phyloP scores from a whole-genome alignment of 2,113 vertebrate species.

The Probosciger aterrimus region DNA sequence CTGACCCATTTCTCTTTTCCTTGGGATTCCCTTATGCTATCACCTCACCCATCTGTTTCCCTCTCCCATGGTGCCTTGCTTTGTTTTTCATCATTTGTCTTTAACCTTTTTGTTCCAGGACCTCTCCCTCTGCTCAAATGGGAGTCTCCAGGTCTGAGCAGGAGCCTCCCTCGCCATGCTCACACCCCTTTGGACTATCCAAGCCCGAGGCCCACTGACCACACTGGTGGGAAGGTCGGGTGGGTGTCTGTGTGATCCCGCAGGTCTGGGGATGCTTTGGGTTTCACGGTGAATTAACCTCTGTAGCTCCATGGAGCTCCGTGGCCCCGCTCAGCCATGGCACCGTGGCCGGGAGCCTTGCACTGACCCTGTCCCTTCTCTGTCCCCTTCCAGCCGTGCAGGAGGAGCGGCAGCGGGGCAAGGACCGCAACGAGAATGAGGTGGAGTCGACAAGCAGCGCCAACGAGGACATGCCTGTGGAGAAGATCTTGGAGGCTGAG shows the following conservation, averaged over 20 bases:
- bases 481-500: conserved; percentile 97
- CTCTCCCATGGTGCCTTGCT: accelerated
- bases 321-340: neutral
- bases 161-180: neutral
- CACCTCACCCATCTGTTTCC: neutral
- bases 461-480: conserved; percentile 98
- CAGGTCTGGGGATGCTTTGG: neutral
- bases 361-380: neutral
- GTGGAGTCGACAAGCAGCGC: conserved; percentile 91
- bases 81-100: neutral
- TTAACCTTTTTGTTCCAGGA: neutral
- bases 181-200: neutral
- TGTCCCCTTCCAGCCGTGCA: conserved; percentile 85
- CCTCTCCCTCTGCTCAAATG: neutral
- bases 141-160: neutral
- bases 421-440: conserved; percentile 91
- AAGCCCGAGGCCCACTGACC: neutral
- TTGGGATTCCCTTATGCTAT: neutral
- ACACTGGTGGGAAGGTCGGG: neutral
- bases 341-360: accelerated
- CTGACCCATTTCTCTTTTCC: neutral
- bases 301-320: neutral
- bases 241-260: neutral
- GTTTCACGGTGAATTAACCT: accelerated
- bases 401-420: conserved; percentile 95